Base-by-base conservation (phyloP, 1,140 invertebrate species). In the Tribolium madens region DNA sequence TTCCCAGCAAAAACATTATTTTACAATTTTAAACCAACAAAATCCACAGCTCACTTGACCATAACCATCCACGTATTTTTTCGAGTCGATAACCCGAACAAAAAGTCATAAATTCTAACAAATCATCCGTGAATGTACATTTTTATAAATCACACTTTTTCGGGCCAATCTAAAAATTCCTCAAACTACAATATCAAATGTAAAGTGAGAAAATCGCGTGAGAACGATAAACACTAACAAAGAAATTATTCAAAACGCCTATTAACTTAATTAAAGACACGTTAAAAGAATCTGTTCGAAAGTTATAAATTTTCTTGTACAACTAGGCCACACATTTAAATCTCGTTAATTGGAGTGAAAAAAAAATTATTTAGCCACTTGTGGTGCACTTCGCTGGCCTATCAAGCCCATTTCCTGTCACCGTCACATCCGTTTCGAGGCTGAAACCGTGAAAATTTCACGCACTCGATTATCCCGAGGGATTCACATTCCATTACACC, bases 371-470 rank as follows among this genome's bases (percentile, higher is more conserved):
- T 26, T 26, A 26, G 21, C 21, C 21, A 26, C 21, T 26, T 26
- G 21, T 26, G 21, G 18, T 12, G 18, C 57, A 64, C 57, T 64
- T 64, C 57, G 31, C 57, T 12, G 31, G 31, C 26, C 57, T 64
- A 64, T 64, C 57, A 64, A 33, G 26, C 57, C 26, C 26, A 64
- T 64, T 64, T 64, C 57, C 57, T 64, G 57, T 57, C 57, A 14
- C 57, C 57, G 57, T 33, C 57, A 64, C 12, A 12, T 64, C 57
- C 57, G 57, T 33, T 42, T 10, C 10, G 31, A 12, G 13, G 31
- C 21, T n/a, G 57, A 64, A 64, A 57, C 21, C 57, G 57, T 64
- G 57, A 64, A 64, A 64, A 64, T 64, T 31, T 64, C 14, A 57
- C 52, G 52, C 52, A 17, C 3, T 57, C n/a, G n/a, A n/a, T 57